Evolutionary conservation across 2,888 invertebrate species (phyloP).

Genomic region (Tetanocera ferruginea): DNA sequence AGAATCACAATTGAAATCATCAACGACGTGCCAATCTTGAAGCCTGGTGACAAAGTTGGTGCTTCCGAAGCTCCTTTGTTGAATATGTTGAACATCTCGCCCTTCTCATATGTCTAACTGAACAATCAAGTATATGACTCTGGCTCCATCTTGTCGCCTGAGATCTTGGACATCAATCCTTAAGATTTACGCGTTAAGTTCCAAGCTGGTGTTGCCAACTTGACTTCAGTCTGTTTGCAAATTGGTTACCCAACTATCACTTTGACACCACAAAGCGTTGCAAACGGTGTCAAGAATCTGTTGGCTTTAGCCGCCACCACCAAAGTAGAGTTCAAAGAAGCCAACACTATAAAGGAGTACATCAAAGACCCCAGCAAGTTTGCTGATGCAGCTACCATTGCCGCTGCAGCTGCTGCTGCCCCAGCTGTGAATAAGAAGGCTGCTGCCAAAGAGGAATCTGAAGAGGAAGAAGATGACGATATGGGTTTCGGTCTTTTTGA

Average conservation of each 20-base stretch:
- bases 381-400: slow-evolving; percentile 76
- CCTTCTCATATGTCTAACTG: slow-evolving; percentile 97
- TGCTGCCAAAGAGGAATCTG: too few species aligned
- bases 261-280: slow-evolving; percentile 97
- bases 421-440: slow-evolving; percentile 76
- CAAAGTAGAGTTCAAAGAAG: slow-evolving; percentile 95
- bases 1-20: slow-evolving; percentile 99
- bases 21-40: slow-evolving; percentile 93
- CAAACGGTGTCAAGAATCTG: slow-evolving; percentile 98
- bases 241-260: too few species aligned
- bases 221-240: too few species aligned
- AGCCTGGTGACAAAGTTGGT: too few species aligned
- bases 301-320: slow-evolving; percentile 97
- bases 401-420: slow-evolving; percentile 75
- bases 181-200: slow-evolving; percentile 94
- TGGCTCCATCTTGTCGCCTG: slow-evolving; percentile 97
- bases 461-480: slow-evolving; percentile 91
- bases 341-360: slow-evolving; percentile 90
- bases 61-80: too few species aligned
- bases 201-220: too few species aligned
- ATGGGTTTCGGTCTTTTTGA: slow-evolving; percentile 98
- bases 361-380: slow-evolving; percentile 98
- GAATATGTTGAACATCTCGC: too few species aligned
- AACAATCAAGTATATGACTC: slow-evolving; percentile 98
- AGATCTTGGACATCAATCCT: slow-evolving; percentile 97